These are phyloP conservation scores for Zonotrichia albicollis DNA, from an alignment of 2,797 vertebrate genomes.

Conservation along the genomic window DNA sequence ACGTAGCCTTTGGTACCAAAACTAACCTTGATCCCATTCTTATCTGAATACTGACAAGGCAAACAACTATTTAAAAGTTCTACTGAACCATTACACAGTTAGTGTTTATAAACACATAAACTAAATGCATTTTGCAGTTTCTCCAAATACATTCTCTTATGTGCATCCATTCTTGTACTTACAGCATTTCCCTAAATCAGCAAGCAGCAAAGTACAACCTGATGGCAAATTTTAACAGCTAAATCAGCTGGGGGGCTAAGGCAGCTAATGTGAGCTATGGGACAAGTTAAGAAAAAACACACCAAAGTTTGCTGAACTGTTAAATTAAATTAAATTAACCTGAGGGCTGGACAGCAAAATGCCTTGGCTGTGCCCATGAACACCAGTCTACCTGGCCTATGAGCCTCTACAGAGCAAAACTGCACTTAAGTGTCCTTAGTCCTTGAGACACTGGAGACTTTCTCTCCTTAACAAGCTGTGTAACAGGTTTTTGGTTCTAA, in stretches of 20 bases:
- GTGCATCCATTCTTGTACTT: background rate
- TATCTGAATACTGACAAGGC: background rate
- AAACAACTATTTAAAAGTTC: background rate
- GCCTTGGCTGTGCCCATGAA: background rate
- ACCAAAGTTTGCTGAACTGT: background rate
- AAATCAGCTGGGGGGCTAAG: background rate
- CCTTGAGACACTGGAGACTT: background rate
- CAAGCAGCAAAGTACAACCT: background rate
- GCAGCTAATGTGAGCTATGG: background rate
- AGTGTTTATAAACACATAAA: background rate
- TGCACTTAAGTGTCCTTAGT: background rate
- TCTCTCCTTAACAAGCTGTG: background rate
- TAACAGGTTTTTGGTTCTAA: background rate
- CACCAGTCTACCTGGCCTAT: accelerated
- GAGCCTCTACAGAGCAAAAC: background rate
- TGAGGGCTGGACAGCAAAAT: background rate
- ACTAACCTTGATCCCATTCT: background rate
- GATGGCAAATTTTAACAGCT: background rate
- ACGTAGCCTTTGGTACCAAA: background rate
- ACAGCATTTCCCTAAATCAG: background rate
- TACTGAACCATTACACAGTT: background rate
- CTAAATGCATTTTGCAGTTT: background rate
- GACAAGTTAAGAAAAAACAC: background rate
- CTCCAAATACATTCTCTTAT: background rate
- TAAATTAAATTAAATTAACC: background rate